These are phyloP conservation scores for Drosophila flavopinicola DNA, from an alignment of 2,888 invertebrate species.

Conservation along the genomic window DNA sequence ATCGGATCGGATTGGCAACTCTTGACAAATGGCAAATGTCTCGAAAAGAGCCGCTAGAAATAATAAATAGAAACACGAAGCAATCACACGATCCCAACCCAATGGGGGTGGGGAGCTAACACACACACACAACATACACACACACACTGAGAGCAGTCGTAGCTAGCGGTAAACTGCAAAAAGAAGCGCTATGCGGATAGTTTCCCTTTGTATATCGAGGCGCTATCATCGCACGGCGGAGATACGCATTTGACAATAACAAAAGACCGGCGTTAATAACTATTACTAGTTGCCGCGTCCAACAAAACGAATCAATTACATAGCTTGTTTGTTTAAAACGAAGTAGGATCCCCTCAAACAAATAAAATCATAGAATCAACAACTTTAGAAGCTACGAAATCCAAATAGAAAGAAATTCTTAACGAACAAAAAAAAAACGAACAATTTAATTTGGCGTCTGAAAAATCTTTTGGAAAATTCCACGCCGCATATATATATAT, in stretches of 20 bases:
- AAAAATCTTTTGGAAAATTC: slow-evolving; percentile 15
- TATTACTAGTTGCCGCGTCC: slow-evolving; percentile 5
- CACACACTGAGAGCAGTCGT: not conserved
- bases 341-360: not conserved
- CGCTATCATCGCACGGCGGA: slow-evolving; percentile 54
- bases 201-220: slow-evolving; percentile 71
- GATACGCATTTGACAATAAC: slow-evolving; percentile 45
- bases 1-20: slow-evolving; percentile 23
- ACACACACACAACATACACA: slow-evolving; percentile 12
- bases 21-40: slow-evolving; percentile 24
- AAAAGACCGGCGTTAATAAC: slow-evolving; percentile 14
- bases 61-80: slow-evolving; percentile 35
- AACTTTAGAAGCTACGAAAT: no score
- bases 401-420: not conserved
- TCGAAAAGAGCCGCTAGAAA: slow-evolving; percentile 22
- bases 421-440: slow-evolving; percentile 23
- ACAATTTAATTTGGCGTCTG: not conserved
- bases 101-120: not conserved
- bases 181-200: slow-evolving; percentile 41
- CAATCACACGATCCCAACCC: slow-evolving; percentile 18
- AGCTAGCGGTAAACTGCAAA: slow-evolving; percentile 17
- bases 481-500: no score
- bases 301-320: slow-evolving; percentile 22
- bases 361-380: not conserved
- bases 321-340: slow-evolving; percentile 3